Base-by-base conservation (phyloP, 2,888 invertebrate species). In the Orchestes rusci region DNA sequence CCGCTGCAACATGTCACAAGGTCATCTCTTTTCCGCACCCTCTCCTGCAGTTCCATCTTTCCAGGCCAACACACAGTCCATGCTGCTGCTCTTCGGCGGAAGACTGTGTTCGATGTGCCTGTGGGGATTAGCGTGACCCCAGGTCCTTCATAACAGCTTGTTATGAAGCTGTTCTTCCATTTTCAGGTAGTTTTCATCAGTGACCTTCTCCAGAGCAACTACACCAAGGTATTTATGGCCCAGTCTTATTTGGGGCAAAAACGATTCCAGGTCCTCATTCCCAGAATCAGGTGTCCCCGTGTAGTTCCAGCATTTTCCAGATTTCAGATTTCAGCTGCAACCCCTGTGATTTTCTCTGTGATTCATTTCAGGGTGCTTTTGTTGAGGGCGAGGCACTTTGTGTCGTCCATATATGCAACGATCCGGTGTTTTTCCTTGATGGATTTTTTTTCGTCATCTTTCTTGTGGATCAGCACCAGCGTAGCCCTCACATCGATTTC, bases 31-130 rank as follows among this genome's bases (percentile, higher is more conserved):
- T 27, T 1, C 33, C 31, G 36, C 53, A 52, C 13, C 53, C 48
- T 17, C 39, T 43, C 20, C 50, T 29, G 31, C 53, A 54, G 8
- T 44, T 47, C 7, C 39, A n/a, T n/a, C n/a, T n/a, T n/a, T n/a
- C n/a, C n/a, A n/a, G n/a, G n/a, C n/a, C n/a, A n/a, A n/a, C n/a
- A 12, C 50, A 35, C 2, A 55, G 43, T 3, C 45, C 46, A 18
- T 51, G 53, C 47, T 39, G 5, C 28, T 43, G 43, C 19, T 57
- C 55, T 41, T 57, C 56, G 2, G 52, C 41, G 2, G 53, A 53
- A 51, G 37, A 8, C 39, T 47, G 7, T 32, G 36, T 12, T n/a
- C n/a, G 34, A 39, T 8, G 7, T 38, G 16, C 45, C 18, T 3
- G 50, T 50, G 2, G 47, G 46, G 39, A 53, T 50, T n/a, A n/a